A percentile compares a stretch with the other conserved stretches of the same genome.
These are phyloP conservation scores for Barbus barbus DNA, from an alignment of 2,113 vertebrate genomes.

Conservation along the genomic window DNA sequence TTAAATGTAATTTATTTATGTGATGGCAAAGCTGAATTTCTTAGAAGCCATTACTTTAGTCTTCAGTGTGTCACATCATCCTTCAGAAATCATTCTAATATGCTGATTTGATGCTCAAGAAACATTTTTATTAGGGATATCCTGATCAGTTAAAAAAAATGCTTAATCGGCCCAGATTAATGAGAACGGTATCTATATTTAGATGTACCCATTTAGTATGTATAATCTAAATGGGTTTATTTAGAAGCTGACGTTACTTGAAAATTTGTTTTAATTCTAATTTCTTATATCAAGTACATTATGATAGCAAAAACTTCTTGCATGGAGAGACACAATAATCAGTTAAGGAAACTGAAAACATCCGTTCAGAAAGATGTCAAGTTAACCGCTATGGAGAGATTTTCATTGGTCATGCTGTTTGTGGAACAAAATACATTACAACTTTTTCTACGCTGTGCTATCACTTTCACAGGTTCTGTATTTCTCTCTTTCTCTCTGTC, in stretches of 20 bases:
- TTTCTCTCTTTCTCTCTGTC: slow-evolving; percentile 41
- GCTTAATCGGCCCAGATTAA: no score
- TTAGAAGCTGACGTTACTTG: background rate
- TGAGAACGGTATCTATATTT: no score
- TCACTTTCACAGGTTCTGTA: background rate
- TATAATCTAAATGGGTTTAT: background rate
- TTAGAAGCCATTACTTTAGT: no score
- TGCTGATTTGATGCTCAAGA: no score
- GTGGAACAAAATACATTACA: slow-evolving; percentile 5
- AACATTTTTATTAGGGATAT: no score
- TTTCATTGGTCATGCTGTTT: background rate
- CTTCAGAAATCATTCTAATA: no score
- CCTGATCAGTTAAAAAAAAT: no score
- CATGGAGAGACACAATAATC: background rate
- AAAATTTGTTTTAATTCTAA: no score
- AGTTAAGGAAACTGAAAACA: background rate
- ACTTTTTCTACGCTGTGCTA: background rate
- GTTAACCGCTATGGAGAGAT: background rate
- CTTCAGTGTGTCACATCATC: no score
- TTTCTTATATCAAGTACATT: background rate
- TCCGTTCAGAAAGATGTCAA: background rate
- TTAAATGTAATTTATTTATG: no score
- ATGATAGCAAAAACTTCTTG: background rate
- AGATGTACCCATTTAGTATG: background rate
- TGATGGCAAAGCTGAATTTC: no score